Base-by-base conservation (phyloP, 2,888 invertebrate species). In the Caenorhabditis becei region DNA sequence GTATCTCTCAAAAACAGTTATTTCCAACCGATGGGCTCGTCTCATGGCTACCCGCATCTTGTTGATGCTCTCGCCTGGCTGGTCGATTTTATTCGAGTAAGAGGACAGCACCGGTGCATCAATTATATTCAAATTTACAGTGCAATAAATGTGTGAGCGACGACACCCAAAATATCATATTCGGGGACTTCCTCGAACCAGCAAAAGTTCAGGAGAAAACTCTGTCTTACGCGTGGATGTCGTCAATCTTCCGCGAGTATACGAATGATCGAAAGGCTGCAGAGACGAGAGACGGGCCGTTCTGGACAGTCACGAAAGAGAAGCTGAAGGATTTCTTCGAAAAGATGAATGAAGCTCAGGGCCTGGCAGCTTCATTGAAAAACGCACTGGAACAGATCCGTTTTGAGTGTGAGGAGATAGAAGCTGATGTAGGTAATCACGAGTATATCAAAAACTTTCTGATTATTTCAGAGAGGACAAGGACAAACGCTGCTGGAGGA, bases 41-140 rank as follows among this genome's bases (percentile, higher is more conserved):
- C 28, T 10, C 71, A 71, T 14, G 78, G 78, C n/a, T 78, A 71
- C 37, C 78, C 78, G 7, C 59, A 78, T 49, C 59, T 78, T 8
- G 8, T 78, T 14, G 78, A 78, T 28, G 78, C 78, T 10, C 47
- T 78, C 1, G 59, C 66, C 0, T 78, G 78, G 78, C 66, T 78
- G 10, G 49, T 72, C 1, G 78, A 78, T 18, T 16, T 78, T 2
- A 54, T 77, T 16, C 37, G 28, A n/a, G 53, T 75, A 26, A 63
- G 10, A 32, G 1, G 14, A n/a, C 8, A 2, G 5, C 11, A 24
- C 58, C 58, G 58, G 5, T 54, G n/a, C 16, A 5, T 32, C 2
- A 44, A 44, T n/a, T 14, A 24, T 20, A 41, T 41, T 41, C 14
- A 11, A 20, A 1, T 1, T 37, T 66, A n/a, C 26, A 51, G 61